Percentiles rank a stretch among this genome's conserved stretches.
phyloP scores from a whole-genome alignment of 2,113 vertebrate species.

The Bambusicola thoracicus region DNA sequence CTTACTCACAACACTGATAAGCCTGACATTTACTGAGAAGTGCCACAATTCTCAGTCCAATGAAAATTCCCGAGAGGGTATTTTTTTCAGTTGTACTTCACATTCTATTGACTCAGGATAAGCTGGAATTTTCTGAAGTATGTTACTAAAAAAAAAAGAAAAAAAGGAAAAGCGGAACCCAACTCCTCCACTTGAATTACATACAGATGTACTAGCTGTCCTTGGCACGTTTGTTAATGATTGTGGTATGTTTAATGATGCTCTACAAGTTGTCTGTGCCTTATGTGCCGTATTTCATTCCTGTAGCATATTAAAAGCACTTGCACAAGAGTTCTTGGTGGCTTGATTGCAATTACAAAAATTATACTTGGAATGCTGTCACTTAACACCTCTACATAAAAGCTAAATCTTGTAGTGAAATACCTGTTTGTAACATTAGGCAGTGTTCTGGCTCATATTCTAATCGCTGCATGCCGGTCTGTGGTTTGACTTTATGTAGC shows the following conservation, averaged over 20 bases:
- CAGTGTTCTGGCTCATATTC: neutral
- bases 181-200: neutral
- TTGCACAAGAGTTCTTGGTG: constrained; percentile 16
- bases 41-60: constrained; percentile 54
- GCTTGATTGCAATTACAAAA: constrained; percentile 59
- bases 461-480: neutral
- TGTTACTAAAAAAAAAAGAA: neutral
- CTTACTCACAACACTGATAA: constrained; percentile 65
- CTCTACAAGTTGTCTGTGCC: constrained; percentile 4
- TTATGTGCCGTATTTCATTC: constrained; percentile 21
- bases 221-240: constrained; percentile 5
- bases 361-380: neutral
- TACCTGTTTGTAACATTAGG: neutral
- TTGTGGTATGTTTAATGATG: constrained; percentile 24
- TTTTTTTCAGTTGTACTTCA: neutral
- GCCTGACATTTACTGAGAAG: constrained; percentile 57
- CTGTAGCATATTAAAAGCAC: constrained; percentile 18
- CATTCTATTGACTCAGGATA: constrained; percentile 25
- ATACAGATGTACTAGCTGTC: neutral
- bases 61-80: constrained; percentile 27
- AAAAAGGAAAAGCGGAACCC: neutral
- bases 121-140: constrained; percentile 3
- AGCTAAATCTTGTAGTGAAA: neutral
- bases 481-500: neutral
- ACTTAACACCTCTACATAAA: neutral